A percentile compares a stretch with the other conserved stretches of the same genome.
Conservation (phyloP, 2,888 invertebrate genomes). For the Agonum fuliginosum region DNA sequence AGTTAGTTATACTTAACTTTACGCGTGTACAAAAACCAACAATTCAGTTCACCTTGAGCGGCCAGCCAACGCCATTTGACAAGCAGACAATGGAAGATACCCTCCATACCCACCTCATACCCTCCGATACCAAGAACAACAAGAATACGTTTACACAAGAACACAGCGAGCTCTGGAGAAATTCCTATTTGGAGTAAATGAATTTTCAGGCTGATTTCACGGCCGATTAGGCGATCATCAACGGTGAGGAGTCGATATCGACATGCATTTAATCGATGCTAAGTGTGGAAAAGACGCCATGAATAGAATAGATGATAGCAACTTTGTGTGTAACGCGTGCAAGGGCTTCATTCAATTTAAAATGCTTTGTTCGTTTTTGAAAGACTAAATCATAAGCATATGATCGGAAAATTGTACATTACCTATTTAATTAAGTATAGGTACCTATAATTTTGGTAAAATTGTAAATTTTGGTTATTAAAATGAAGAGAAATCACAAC, state of each 20-base stretch:
- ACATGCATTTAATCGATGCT: slow-evolving; percentile 38
- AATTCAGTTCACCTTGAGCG: slow-evolving; percentile 46
- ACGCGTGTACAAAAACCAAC: slow-evolving; percentile 26
- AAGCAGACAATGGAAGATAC: background rate
- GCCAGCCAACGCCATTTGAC: slow-evolving; percentile 32
- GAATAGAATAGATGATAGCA: background rate
- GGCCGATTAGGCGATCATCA: slow-evolving; percentile 53
- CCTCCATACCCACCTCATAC: too few relatives aligned
- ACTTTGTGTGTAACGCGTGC: background rate
- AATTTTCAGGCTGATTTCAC: slow-evolving; percentile 58
- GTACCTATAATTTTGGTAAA: too few relatives aligned
- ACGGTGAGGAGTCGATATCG: slow-evolving; percentile 36
- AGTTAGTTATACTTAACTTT: background rate
- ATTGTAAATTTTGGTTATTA: too few relatives aligned
- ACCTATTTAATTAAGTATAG: too few relatives aligned
- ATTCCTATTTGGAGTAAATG: slow-evolving; percentile 55
- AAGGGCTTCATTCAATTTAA: slow-evolving; percentile 11
- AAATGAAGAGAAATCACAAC: too few relatives aligned
- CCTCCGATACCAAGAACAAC: slow-evolving; percentile 23
- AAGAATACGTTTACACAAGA: slow-evolving; percentile 53
- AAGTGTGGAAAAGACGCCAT: slow-evolving; percentile 23
- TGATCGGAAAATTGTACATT: too few relatives aligned
- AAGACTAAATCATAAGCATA: background rate
- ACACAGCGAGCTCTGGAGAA: slow-evolving; percentile 23
- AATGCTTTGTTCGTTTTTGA: background rate